Base-by-base conservation (phyloP, 2,888 invertebrate genomes). In the Conomelus anceps region DNA sequence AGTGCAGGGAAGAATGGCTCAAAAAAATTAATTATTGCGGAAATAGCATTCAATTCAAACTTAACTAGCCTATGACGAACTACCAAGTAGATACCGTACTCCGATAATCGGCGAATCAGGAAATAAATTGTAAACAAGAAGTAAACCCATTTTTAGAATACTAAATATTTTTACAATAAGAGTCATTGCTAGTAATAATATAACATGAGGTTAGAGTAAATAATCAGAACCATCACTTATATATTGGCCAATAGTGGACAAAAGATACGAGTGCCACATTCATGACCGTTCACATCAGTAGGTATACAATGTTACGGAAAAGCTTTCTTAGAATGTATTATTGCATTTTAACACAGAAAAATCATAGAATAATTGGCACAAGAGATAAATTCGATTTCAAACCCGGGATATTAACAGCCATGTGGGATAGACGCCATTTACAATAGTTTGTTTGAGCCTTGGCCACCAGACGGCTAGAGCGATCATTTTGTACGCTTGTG, bases 391-490 rank as follows among this genome's bases (percentile, higher is more conserved):
- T 86, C 84, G 17, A 24, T 87, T 86, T 63, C 22, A 91, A 91
- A 91, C 91, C 92, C 91, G 91, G 92, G 92, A 91, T 92, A 90
- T 90, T 90, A 90, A 90, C 90, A 91, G 91, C 95, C 94, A 96
- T 96, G 96, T 95, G 95, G 92, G 95, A 93, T 94, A 94, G 96
- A 96, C 96, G 96, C 96, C 96, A 96, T 96, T 95, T 95, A 95
- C 94, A 94, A 94, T 94, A 94, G 94, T 95, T 95, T 95, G 89
- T 90, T 94, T 94, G 94, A 95, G 94, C 94, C 94, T 94, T 94
- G 90, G 90, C 89, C 88, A 93, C 89, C 91, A 90, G 91, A 91
- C 86, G 26, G 29, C 86, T 23, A 86, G 86, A 63, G 86, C 23
- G 7, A 86, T 26, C 86, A 86, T 86, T 86, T 86, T 90, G 93